Conservation (phyloP, 1,140 invertebrate genomes). For the Drosophila willistoni region DNA sequence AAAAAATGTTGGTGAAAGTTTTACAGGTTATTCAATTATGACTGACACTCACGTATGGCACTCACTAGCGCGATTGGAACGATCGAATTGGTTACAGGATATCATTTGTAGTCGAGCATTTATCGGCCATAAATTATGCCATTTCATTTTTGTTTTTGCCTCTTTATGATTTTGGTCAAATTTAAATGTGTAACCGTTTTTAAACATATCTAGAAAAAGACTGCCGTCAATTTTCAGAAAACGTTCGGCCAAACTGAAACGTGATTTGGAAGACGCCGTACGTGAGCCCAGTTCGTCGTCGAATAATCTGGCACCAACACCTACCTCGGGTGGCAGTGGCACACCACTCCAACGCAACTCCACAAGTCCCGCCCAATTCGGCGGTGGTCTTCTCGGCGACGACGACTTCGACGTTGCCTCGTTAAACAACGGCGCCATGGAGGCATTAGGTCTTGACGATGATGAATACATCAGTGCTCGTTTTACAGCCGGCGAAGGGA, state of each 20-base stretch:
- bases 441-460: conserved; percentile 64
- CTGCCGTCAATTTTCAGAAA: conserved; percentile 87
- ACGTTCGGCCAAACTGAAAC: conserved; percentile 92
- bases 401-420: conserved; percentile 65
- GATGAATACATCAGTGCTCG: conserved; percentile 62
- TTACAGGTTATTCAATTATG: conserved; percentile 24
- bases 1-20: conserved; percentile 7
- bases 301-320: conserved; percentile 60
- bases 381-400: conserved; percentile 57
- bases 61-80: conserved; percentile 44
- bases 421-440: conserved; percentile 70
- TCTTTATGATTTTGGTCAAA: conserved; percentile 63
- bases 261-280: conserved; percentile 96
- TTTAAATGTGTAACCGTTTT: conserved; percentile 80
- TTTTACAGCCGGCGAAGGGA: conserved; percentile 52
- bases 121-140: conserved; percentile 43
- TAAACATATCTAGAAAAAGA: conserved; percentile 83
- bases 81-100: conserved; percentile 32
- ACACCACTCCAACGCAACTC: conserved; percentile 56
- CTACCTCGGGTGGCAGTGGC: conserved; percentile 33
- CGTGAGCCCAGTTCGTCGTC: conserved; percentile 83
- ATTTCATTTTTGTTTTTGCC: conserved; percentile 65
- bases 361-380: conserved; percentile 54
- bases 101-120: conserved; percentile 38
- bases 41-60: conserved; percentile 42